Base-by-base conservation (phyloP, 1,140 invertebrate genomes). In the Asbolus verrucosus region DNA sequence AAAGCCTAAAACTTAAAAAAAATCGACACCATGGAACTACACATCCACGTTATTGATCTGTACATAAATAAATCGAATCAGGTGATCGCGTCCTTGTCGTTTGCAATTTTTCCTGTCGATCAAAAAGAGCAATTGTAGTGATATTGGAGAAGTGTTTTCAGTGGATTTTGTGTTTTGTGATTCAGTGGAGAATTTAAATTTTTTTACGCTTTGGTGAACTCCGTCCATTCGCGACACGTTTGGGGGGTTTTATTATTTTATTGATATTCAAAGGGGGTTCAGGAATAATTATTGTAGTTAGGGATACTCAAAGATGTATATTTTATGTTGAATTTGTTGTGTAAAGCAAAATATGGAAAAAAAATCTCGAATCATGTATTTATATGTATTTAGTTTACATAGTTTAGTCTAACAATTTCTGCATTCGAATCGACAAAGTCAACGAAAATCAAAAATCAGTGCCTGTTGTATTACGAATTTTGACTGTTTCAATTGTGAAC, bases 1-100 rank as follows among this genome's bases (percentile, higher is more conserved):
- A n/a, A n/a, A n/a, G 46, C 8, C 21, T 27, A 31, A 54, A 50
- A n/a, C 14, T 54, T 54, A 31, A 61, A 9, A 61, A 31, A 13
- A 27, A 11, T 18, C 36, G 39, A 65, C 59, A 65, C 69, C 69
- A 70, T 70, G 69, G 69, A 70, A 70, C 69, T 70, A 46, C 69
- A 33, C 46, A 38, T 62, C 19, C 15, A 43, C 3, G n/a, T n/a
- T n/a, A n/a, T n/a, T n/a, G n/a, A 19, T 18, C 21, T 46, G 14
- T 6, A 19, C 15, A 60, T 5, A 41, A 16, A 41, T 41, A 19
- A 62, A 13, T 36, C 9, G 16, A 62, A 15, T n/a, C 4, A n/a
- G n/a, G n/a, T n/a, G n/a, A n/a, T n/a, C n/a, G n/a, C n/a, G n/a
- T n/a, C n/a, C n/a, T n/a, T n/a, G n/a, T n/a, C n/a, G n/a, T n/a